phyloP scores from a whole-genome alignment of 1,140 invertebrate species.

The Papilio polyxenes region DNA sequence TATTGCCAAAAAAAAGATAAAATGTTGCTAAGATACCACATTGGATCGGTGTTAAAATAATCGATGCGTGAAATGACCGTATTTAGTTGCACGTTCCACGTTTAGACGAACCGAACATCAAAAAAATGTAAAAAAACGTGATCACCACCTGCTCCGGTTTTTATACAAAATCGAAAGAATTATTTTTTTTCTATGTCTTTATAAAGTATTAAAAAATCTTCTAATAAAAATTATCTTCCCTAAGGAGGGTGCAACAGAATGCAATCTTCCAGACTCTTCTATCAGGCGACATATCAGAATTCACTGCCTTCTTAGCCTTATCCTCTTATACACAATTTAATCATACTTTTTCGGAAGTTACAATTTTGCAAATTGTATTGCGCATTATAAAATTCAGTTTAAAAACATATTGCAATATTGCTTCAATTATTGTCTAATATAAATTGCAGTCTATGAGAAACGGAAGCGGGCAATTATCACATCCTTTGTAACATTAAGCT shows the following conservation, averaged over 20 bases:
- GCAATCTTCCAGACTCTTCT: too few species aligned
- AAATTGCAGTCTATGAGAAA: constrained; percentile 44
- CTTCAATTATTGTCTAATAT: constrained; percentile 40
- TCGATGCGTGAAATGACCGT: constrained; percentile 4
- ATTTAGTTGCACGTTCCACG: constrained; percentile 2
- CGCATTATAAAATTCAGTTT: background rate
- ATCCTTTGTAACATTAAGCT: constrained; percentile 43
- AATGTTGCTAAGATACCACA: background rate
- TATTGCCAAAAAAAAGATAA: background rate
- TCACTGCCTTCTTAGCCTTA: too few species aligned
- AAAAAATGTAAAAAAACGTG: background rate
- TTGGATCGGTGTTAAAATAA: background rate
- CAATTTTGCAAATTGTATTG: too few species aligned
- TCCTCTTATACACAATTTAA: too few species aligned
- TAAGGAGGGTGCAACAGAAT: too few species aligned
- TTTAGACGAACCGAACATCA: background rate
- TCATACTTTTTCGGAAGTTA: too few species aligned
- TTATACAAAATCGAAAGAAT: background rate
- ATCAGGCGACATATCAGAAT: too few species aligned
- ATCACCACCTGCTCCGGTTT: constrained; percentile 11
- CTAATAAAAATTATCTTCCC: background rate
- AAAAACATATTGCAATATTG: background rate
- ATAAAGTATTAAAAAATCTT: too few species aligned
- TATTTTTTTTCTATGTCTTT: background rate
- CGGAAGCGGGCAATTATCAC: constrained; percentile 48